phyloP scores from a whole-genome alignment of 2,888 invertebrate species.

The Halictus quadricinctus region DNA sequence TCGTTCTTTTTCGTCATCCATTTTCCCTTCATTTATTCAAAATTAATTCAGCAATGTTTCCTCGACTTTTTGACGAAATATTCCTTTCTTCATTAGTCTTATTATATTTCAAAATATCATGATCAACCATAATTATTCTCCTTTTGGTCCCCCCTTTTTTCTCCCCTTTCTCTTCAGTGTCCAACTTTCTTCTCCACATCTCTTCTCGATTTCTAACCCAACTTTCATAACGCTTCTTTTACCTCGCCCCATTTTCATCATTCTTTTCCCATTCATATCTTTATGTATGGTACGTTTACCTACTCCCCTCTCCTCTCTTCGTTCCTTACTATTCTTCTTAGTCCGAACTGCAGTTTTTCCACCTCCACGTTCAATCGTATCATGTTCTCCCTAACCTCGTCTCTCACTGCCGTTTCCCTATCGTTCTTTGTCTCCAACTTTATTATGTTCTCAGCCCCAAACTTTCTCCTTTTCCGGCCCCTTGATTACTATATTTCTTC shows the following conservation, averaged over 20 bases:
- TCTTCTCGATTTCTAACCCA: slow-evolving; percentile 1
- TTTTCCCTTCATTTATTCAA: neutral
- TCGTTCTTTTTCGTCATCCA: too few species aligned
- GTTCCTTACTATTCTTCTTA: neutral
- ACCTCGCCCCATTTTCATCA: neutral
- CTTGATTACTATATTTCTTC: neutral
- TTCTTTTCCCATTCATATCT: slow-evolving; percentile 5
- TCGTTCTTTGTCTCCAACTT: neutral
- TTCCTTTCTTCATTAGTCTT: neutral
- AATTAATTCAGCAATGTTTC: neutral
- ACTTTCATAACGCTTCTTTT: neutral
- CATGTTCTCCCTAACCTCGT: neutral
- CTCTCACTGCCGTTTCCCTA: neutral
- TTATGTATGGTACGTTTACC: neutral
- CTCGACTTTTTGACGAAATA: neutral
- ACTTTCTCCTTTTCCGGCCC: neutral
- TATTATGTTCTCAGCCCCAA: neutral
- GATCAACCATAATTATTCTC: neutral
- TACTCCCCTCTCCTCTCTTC: neutral
- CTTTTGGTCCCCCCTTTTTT: neutral
- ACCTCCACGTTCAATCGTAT: neutral
- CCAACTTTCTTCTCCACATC: neutral
- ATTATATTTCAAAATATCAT: neutral
- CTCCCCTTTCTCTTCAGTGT: neutral
- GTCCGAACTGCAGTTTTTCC: neutral